Evolutionary conservation across 2,888 invertebrate species (phyloP).

Genomic region (Vesta saturnalis): DNA sequence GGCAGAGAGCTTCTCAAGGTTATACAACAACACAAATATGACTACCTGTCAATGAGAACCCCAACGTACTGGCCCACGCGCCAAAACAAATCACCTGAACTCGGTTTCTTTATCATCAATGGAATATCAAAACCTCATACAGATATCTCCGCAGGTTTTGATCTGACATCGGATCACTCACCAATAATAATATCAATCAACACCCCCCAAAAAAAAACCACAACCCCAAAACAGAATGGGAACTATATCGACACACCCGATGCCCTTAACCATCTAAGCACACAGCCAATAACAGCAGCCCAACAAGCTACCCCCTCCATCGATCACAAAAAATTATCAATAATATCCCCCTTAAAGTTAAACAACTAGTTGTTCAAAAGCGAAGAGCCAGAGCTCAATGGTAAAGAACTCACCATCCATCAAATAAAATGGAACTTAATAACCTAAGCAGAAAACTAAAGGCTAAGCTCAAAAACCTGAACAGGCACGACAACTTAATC

Average conservation of each 20-base stretch:
- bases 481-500: not conserved
- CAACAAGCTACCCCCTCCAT: not conserved
- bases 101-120: not conserved
- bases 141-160: too few relatives aligned
- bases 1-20: not conserved
- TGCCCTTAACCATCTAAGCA: not conserved
- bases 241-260: not conserved
- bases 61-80: not conserved
- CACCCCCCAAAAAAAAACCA: not conserved
- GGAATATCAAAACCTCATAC: too few relatives aligned
- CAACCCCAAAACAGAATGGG: not conserved
- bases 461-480: too few relatives aligned
- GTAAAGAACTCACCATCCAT: conserved; percentile 15
- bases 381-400: conserved; percentile 13
- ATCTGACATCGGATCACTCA: too few relatives aligned
- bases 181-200: too few relatives aligned
- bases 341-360: too few relatives aligned
- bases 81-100: not conserved
- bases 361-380: conserved; percentile 17
- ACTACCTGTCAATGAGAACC: too few relatives aligned
- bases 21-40: too few relatives aligned
- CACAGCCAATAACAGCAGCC: not conserved
- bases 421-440: not conserved
- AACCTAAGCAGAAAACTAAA: not conserved
- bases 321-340: not conserved